Evolutionary conservation across 1,140 invertebrate genomes (phyloP).

Genomic region (Monomorium pharaonis): DNA sequence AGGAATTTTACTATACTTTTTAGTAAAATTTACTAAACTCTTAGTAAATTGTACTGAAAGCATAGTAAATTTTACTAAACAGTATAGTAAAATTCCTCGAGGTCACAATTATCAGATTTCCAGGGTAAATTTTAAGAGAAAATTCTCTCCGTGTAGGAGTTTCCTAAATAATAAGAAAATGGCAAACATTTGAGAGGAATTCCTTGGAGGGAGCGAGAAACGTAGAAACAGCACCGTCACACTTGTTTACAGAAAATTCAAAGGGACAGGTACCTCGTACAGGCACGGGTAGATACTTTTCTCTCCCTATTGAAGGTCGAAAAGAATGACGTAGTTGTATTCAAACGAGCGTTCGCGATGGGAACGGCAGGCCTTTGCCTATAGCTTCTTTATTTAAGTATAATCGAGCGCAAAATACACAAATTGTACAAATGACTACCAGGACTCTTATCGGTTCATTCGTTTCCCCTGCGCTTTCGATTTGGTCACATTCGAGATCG

Average conservation of each 20-base stretch:
- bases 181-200: background rate
- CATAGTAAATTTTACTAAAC: no score
- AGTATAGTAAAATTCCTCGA: no score
- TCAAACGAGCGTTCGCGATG: background rate
- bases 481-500: constrained; percentile 8
- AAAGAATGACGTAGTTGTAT: constrained; percentile 22
- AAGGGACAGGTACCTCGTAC: constrained; percentile 38
- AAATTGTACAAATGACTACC: background rate
- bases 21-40: no score
- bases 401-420: background rate
- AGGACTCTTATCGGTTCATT: background rate
- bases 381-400: background rate
- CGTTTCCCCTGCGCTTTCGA: background rate
- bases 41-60: no score
- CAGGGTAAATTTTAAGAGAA: no score
- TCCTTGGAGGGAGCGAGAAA: background rate
- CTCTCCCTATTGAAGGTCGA: background rate
- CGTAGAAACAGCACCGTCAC: background rate
- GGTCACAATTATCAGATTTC: no score
- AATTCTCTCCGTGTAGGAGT: no score
- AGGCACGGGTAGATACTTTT: constrained; percentile 27
- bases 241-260: constrained; percentile 36
- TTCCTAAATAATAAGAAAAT: background rate
- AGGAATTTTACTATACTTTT: no score
- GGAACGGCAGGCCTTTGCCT: background rate